A percentile compares a stretch with the other conserved stretches of the same genome.
phyloP scores from a whole-genome alignment of 2,113 vertebrate genomes.

The Gymnogyps californianus region DNA sequence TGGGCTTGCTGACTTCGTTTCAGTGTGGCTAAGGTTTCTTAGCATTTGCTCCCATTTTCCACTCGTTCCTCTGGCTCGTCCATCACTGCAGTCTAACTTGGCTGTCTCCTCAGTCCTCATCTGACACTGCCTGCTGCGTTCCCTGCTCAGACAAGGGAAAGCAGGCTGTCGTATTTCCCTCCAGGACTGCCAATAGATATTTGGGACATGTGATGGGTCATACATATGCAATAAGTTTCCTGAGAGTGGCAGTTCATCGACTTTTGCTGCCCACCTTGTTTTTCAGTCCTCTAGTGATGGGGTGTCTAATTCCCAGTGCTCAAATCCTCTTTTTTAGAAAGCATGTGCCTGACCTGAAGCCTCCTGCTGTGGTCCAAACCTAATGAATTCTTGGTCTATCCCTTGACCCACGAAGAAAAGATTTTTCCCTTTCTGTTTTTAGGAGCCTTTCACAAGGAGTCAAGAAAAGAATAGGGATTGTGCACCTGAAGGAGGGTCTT shows the following conservation, averaged over 20 bases:
- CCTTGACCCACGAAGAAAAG: not conserved
- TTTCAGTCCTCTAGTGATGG: not conserved
- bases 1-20: not conserved
- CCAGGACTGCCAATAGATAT: not conserved
- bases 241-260: not conserved
- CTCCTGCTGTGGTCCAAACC: not conserved
- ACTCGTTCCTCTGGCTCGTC: not conserved
- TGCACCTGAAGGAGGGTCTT: not conserved
- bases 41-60: not conserved
- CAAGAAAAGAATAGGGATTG: not conserved
- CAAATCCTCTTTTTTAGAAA: not conserved
- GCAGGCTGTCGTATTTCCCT: not conserved
- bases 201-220: fast-evolving
- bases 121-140: fast-evolving
- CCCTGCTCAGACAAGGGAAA: not conserved
- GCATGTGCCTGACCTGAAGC: not conserved
- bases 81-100: not conserved
- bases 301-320: not conserved
- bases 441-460: not conserved
- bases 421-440: not conserved
- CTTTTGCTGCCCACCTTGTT: not conserved
- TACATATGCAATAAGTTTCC: not conserved
- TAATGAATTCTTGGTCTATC: not conserved
- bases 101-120: not conserved
- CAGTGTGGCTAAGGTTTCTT: not conserved